These are phyloP conservation scores for Hippocampus mohnikei DNA, from an alignment of 2,113 vertebrate species.

Conservation along the genomic window DNA sequence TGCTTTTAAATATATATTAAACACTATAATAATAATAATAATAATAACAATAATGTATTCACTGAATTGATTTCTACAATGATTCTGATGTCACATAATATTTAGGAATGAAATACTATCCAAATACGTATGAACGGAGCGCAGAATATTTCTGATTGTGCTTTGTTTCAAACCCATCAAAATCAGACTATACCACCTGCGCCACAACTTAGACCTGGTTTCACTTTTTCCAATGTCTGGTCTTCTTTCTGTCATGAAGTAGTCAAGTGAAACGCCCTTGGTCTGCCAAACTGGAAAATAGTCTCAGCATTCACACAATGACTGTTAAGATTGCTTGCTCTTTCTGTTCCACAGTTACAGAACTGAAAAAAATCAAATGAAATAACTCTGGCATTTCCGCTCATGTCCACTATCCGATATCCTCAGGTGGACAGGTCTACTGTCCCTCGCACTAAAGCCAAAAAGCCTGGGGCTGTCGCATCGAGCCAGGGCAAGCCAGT, in stretches of 20 bases:
- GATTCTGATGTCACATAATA: too few relatives aligned
- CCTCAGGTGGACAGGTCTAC: constrained; percentile 88
- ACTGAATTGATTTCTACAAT: too few relatives aligned
- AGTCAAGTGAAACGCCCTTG: too few relatives aligned
- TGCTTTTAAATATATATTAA: too few relatives aligned
- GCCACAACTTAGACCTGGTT: neutral
- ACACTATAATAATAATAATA: too few relatives aligned
- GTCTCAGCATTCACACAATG: neutral
- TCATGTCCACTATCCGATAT: constrained; percentile 43
- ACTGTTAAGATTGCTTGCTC: neutral
- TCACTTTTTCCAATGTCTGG: neutral
- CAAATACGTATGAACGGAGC: too few relatives aligned
- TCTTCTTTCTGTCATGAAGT: too few relatives aligned
- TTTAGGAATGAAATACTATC: too few relatives aligned
- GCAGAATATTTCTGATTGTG: too few relatives aligned
- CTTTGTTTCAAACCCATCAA: too few relatives aligned
- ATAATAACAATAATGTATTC: neutral
- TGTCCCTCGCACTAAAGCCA: constrained; percentile 85
- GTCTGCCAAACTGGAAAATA: too few relatives aligned
- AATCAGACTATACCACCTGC: too few relatives aligned
- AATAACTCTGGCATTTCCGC: constrained; percentile 1
- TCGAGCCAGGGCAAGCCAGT: constrained; percentile 79
- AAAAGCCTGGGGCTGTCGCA: constrained; percentile 78
- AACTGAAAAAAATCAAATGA: neutral
- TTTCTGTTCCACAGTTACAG: constrained; percentile 10